Conservation (phyloP, 2,797 vertebrate species). For the Sitta carolinensis region DNA sequence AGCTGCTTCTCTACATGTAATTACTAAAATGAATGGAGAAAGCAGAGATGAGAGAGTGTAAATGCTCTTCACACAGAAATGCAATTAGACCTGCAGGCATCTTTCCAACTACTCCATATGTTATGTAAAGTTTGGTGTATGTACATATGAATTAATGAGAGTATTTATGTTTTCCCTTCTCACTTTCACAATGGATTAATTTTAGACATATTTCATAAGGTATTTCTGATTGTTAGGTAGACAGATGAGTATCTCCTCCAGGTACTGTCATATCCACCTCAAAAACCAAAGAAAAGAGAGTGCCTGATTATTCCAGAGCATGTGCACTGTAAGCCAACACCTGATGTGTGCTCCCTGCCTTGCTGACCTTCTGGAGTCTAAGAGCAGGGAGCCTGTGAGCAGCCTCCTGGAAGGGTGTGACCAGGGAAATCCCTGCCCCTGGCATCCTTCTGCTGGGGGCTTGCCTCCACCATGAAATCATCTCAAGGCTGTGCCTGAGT, state of each 20-base stretch:
- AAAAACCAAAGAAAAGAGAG: background rate
- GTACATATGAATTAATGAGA: constrained; percentile 65
- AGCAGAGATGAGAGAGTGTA: constrained; percentile 75
- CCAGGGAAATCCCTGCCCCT: background rate
- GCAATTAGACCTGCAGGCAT: constrained; percentile 71
- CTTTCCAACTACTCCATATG: constrained; percentile 69
- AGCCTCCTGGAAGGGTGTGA: background rate
- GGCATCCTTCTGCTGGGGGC: background rate
- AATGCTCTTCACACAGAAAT: constrained; percentile 69
- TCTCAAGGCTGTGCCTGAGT: background rate
- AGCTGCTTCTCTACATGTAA: constrained; percentile 68
- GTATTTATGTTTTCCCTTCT: constrained; percentile 68
- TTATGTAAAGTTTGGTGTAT: constrained; percentile 75
- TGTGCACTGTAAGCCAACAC: background rate
- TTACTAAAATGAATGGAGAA: constrained; percentile 81
- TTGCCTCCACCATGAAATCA: background rate
- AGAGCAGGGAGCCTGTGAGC: background rate
- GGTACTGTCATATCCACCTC: background rate
- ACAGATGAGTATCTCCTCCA: constrained; percentile 18
- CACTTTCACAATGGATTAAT: constrained; percentile 69
- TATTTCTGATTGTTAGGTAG: constrained; percentile 38
- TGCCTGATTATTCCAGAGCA: background rate
- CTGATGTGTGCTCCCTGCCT: background rate
- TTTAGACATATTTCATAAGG: constrained; percentile 60
- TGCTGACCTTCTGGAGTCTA: background rate